Percentiles rank a stretch among this genome's conserved stretches.
Conservation (phyloP, 2,888 invertebrate species). For the Clusia tigrina region DNA sequence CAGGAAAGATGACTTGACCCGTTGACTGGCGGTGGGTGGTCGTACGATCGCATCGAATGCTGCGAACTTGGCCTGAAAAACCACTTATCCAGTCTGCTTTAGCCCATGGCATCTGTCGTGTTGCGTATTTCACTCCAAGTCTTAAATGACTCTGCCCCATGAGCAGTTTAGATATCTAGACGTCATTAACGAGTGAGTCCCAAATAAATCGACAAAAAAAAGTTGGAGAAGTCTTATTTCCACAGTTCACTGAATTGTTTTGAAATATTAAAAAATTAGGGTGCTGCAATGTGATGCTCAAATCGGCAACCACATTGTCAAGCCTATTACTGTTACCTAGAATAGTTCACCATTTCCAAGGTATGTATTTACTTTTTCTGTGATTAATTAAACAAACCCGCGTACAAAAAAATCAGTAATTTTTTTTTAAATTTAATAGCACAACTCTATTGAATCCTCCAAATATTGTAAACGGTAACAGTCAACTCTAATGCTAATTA, state of each 20-base stretch:
- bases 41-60: constrained; percentile 94
- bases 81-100: constrained; percentile 80
- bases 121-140: constrained; percentile 98
- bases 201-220: not conserved
- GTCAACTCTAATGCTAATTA: constrained; percentile 14
- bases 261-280: constrained; percentile 98
- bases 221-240: not conserved
- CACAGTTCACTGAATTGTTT: too few species aligned
- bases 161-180: constrained; percentile 77
- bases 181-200: constrained; percentile 76
- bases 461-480: constrained; percentile 18
- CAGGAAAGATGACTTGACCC: constrained; percentile 95
- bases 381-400: too few species aligned
- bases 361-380: too few species aligned
- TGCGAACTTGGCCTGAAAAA: constrained; percentile 95
- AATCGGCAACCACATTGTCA: constrained; percentile 99
- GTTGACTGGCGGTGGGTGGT: constrained; percentile 91
- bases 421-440: not conserved
- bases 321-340: constrained; percentile 96
- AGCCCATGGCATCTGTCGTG: constrained; percentile 87
- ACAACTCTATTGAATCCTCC: not conserved
- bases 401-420: too few species aligned
- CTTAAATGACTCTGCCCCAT: constrained; percentile 89
- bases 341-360: too few species aligned
- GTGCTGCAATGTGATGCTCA: constrained; percentile 96